Percentiles rank a stretch among this genome's conserved stretches.
These are phyloP conservation scores for Apaloderma vittatum DNA, from an alignment of 2,113 vertebrate genomes.

Conservation along the genomic window DNA sequence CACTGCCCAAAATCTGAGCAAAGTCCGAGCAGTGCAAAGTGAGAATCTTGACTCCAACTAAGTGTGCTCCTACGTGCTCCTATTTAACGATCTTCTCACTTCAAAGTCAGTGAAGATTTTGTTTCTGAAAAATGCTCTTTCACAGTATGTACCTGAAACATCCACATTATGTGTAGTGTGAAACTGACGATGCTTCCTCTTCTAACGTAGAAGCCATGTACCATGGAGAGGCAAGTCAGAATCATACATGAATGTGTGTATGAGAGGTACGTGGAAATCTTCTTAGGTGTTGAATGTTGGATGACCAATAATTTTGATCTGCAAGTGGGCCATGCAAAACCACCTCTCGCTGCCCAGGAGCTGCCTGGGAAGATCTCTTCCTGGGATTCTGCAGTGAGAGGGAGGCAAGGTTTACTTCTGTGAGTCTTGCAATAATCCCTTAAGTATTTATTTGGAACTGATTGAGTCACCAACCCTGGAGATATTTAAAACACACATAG, in stretches of 20 bases:
- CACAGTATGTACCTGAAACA: neutral
- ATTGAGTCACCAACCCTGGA: neutral
- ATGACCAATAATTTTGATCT: neutral
- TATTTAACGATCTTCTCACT: neutral
- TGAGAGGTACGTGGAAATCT: neutral
- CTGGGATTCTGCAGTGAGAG: neutral
- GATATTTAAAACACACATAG: neutral
- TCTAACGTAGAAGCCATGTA: neutral
- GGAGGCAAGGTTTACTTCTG: neutral
- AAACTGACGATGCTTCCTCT: conserved; percentile 23
- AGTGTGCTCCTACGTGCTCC: neutral
- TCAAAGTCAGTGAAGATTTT: neutral
- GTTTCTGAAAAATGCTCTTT: neutral
- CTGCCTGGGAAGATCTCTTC: neutral
- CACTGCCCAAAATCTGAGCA: neutral
- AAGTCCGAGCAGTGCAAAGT: neutral
- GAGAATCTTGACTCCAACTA: neutral
- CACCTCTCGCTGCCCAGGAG: neutral
- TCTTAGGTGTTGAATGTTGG: neutral
- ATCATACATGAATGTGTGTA: accelerated
- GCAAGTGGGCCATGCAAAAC: neutral
- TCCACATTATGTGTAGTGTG: neutral
- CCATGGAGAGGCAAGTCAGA: neutral
- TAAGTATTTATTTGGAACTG: neutral
- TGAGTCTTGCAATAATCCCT: neutral